Percentiles rank a stretch among this genome's conserved stretches.
Conservation (phyloP, 2,113 vertebrate species). For the Sapayoa aenigma region DNA sequence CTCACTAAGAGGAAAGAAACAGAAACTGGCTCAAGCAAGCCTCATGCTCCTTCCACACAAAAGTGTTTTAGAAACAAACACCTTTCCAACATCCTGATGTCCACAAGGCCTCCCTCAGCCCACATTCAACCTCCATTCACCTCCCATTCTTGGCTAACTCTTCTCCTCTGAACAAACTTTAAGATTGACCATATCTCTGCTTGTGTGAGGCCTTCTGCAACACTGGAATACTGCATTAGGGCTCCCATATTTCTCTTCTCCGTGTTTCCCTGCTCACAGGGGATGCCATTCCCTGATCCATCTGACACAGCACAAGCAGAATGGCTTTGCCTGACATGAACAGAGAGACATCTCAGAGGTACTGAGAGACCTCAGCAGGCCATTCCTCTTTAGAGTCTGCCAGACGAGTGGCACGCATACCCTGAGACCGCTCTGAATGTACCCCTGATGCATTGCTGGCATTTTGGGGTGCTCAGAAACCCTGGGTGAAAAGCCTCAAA, state of each 20-base stretch:
- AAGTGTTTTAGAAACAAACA: neutral
- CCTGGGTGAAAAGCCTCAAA: neutral
- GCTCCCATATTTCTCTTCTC: neutral
- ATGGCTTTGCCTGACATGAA: neutral
- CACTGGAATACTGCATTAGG: neutral
- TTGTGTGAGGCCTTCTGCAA: neutral
- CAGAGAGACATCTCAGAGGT: neutral
- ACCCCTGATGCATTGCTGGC: neutral
- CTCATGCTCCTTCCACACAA: neutral
- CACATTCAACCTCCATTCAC: neutral
- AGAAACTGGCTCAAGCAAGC: neutral
- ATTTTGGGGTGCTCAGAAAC: neutral
- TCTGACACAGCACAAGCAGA: neutral
- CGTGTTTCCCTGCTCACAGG: neutral
- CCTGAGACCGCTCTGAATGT: neutral
- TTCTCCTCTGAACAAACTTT: neutral
- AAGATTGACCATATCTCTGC: neutral
- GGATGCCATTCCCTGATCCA: fast-evolving
- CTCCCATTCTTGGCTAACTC: neutral
- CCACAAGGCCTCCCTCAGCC: neutral
- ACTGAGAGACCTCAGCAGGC: neutral
- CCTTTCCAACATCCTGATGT: neutral
- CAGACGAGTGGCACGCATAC: neutral
- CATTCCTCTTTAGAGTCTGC: neutral
- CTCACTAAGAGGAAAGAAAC: neutral